Base-by-base conservation (phyloP, 1,140 invertebrate species). In the Hyposmocoma kahamanoa region DNA sequence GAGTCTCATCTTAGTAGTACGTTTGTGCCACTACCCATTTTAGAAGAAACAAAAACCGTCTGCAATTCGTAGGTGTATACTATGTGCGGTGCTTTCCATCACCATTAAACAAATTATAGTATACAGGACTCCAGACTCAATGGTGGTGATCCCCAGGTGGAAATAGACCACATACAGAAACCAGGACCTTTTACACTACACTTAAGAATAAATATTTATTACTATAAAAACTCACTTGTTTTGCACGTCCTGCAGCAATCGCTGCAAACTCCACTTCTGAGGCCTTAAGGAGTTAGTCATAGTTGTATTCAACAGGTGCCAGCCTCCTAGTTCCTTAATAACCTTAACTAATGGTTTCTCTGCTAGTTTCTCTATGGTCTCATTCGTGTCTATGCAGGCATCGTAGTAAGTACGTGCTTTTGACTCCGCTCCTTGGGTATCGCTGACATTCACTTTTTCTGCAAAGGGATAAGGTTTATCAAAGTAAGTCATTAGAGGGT, bases 301-400 rank as follows among this genome's bases (percentile, higher is more conserved):
- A 56, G 70, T 60, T 0, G 85, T 81, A 3, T 73, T 73, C 0
- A 89, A 88, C 10, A 95, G 83, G 66, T 92, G 93, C 94, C 95
- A 96, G 0, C 94, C 94, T 0, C 93, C 94, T 39, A 93, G 77
- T 44, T 91, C 87, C 17, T 89, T 79, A 21, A 98, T 78, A 0
- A 98, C 71, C 22, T 93, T 89, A 1, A 94, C 67, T 78, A 99
- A 89, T 0, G 97, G 97, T 59, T 92, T 88, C 2, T 92, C 90
- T 0, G 59, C 78, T 13, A 74, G 32, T 20, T 72, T 79, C 86
- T 98, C 97, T 42, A 98, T 93, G 0, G 94, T 97, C 67, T 97
- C 96, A 62, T 98, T 97, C 0, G 89, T 89, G 78, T 99, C 97
- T 88, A 98, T 91, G 72, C 97, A 99, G 0, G 97, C 97, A 50